Evolutionary conservation across 1,140 invertebrate species (phyloP), one percentile per base, ranked within the genome.

Genomic region (Hyles euphorbiae): DNA sequence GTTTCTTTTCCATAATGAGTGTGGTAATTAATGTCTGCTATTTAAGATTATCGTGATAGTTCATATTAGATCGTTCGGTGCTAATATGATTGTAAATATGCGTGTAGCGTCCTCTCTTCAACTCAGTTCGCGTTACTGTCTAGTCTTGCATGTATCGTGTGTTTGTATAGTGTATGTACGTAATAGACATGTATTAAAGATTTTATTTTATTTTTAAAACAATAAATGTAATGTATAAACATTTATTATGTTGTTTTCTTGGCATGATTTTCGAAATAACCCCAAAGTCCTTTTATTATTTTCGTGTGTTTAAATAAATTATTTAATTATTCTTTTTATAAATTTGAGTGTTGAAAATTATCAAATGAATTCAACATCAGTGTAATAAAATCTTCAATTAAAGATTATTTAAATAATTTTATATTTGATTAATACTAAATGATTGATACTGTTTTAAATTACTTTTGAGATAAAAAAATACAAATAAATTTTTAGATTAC

Each of bases 191-290:
- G 36, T 40, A 64, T 77, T 81, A 68, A 79, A 78, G 74, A 74
- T 76, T 81, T 72, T 83, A 87, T 83, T 84, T 78, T 83, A 79
- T 78, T 78, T 75, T 74, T 63, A 82, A 78, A 76, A 22, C 22
- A 81, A 52, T 52, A 52, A 52, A 76, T 76, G 36, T 32, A 55
- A 44, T 46, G 44, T 33, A 33, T 33, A 47, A 47, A 47, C 22
- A 46, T 55, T n/a, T 55, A 1, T 45, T 36, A 22, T 33, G 11
- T 9, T 8, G 22, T 55, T 9, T 12, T 55, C 32, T 54, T 54
- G 2, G 11, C 12, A n/a, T n/a, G 7, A 0, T 44, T 54, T 44
- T 10, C 8, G n/a, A 3, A 54, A 54, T 22, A 22, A 22, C 22
- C 22, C 22, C 22, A 22, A 22, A 22, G 0, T 22, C 22, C 22